A percentile compares a stretch with the other conserved stretches of the same genome.
Evolutionary conservation across 2,888 invertebrate genomes (phyloP).

Genomic region (Agelastica alni): DNA sequence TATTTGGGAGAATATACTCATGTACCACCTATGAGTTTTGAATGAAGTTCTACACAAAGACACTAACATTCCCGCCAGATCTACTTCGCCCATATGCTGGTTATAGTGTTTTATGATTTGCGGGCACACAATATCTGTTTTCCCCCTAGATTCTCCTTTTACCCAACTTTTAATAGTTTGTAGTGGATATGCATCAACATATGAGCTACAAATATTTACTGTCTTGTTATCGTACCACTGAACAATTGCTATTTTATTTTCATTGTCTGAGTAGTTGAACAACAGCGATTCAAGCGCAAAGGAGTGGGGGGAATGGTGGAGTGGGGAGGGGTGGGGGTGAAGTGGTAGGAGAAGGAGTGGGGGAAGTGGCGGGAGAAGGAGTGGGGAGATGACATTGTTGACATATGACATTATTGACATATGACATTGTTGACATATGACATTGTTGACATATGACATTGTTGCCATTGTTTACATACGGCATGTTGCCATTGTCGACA

Average conservation of each 20-base stretch:
- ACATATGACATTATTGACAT: too few species aligned
- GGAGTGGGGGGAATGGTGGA: too few species aligned
- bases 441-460: too few species aligned
- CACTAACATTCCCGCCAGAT: constrained; percentile 13
- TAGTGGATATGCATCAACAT: constrained; percentile 16
- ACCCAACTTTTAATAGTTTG: constrained; percentile 15
- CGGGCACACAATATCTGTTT: constrained; percentile 7
- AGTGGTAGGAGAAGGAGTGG: too few species aligned
- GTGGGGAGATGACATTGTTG: too few species aligned
- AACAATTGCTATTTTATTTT: constrained; percentile 13
- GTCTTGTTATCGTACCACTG: constrained; percentile 24
- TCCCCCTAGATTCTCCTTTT: constrained; percentile 13
- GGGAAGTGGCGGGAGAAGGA: too few species aligned
- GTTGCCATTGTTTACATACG: too few species aligned
- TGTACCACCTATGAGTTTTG: constrained; percentile 18
- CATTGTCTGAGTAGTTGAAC: too few species aligned
- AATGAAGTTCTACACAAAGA: constrained; percentile 10
- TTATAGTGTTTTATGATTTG: constrained; percentile 15
- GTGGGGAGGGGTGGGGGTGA: too few species aligned
- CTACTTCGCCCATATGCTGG: constrained; percentile 12
- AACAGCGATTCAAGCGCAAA: too few species aligned
- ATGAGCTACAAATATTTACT: constrained; percentile 15
- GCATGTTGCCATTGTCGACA: too few species aligned
- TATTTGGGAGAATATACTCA: constrained; percentile 20
- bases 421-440: too few species aligned